These are phyloP conservation scores for Sylvietta virens DNA, from an alignment of 2,113 vertebrate genomes.

Conservation along the genomic window DNA sequence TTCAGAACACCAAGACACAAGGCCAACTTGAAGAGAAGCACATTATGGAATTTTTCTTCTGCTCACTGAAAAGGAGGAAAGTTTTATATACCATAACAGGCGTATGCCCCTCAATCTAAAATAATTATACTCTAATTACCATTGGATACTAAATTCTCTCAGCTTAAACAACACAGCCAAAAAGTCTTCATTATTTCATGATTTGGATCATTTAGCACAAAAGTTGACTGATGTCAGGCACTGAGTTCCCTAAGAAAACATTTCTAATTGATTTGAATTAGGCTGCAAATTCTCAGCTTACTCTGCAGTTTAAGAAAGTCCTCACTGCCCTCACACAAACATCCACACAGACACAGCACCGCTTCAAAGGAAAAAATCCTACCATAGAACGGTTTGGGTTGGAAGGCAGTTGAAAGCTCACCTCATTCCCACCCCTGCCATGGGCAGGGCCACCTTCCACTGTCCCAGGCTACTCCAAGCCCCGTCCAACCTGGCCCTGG, in stretches of 20 bases:
- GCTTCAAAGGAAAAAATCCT: neutral
- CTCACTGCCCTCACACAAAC: neutral
- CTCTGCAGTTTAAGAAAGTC: neutral
- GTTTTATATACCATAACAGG: neutral
- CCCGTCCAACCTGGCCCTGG: accelerated
- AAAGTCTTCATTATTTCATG: neutral
- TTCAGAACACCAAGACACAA: neutral
- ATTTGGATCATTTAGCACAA: neutral
- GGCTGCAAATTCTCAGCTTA: neutral
- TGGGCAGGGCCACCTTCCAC: neutral
- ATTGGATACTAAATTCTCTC: neutral
- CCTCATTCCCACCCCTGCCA: neutral
- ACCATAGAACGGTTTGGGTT: neutral
- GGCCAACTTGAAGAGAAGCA: neutral
- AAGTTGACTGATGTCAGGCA: neutral
- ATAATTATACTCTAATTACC: neutral
- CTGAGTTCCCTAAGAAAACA: neutral
- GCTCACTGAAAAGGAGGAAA: neutral
- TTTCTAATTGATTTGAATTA: neutral
- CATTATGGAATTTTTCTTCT: neutral
- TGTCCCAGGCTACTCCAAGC: neutral
- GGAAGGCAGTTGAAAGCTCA: neutral
- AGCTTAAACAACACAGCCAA: neutral
- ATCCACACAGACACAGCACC: neutral
- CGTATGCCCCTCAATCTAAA: neutral